These are phyloP conservation scores for Cephalopholis sonnerati DNA, from an alignment of 2,113 vertebrate genomes.

Conservation along the genomic window DNA sequence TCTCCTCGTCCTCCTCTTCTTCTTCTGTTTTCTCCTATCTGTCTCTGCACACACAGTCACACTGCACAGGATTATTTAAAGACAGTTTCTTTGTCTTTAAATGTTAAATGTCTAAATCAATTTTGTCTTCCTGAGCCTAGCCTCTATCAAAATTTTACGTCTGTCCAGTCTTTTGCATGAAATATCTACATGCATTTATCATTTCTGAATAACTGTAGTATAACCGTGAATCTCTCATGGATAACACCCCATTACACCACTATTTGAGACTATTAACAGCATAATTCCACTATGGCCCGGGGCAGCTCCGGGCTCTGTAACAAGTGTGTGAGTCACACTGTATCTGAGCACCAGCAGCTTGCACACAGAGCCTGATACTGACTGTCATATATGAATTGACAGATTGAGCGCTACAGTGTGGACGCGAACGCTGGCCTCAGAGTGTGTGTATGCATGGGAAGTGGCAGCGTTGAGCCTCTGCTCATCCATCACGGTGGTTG, in stretches of 20 bases:
- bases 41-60: neutral
- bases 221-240: neutral
- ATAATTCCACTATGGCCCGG: conserved; percentile 36
- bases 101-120: neutral
- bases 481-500: conserved; percentile 44
- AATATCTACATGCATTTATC: neutral
- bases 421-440: conserved; percentile 3
- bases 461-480: conserved; percentile 36
- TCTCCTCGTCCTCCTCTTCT: conserved; percentile 5
- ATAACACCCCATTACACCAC: conserved; percentile 32
- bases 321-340: conserved; percentile 19
- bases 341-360: conserved; percentile 42
- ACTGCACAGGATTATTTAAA: neutral
- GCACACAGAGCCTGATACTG: conserved; percentile 19
- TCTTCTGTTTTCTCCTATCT: neutral
- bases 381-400: neutral
- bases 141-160: neutral
- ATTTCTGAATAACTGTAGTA: conserved; percentile 9
- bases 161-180: neutral
- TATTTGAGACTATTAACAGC: conserved; percentile 42
- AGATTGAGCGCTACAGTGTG: conserved; percentile 11
- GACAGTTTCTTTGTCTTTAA: neutral
- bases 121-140: neutral
- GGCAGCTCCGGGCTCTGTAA: conserved; percentile 35
- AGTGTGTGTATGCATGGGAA: conserved; percentile 7